Base-by-base conservation (phyloP, 2,113 vertebrate species). In the Machaerirhynchus nigripectus region DNA sequence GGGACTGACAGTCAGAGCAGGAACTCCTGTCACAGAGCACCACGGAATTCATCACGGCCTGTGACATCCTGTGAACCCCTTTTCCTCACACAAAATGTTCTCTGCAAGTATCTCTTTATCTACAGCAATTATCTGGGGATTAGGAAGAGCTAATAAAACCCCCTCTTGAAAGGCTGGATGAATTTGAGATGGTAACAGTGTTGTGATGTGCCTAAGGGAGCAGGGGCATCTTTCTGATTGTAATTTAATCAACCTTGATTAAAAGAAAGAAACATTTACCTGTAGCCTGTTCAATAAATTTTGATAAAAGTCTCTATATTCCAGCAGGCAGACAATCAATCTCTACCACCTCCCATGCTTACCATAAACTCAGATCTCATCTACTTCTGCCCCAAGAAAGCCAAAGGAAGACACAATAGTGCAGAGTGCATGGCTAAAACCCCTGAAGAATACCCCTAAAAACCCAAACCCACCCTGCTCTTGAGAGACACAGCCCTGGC, bases 81-180 rank as follows among this genome's bases (percentile, higher is more conserved):
- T 97, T 90, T 89, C 89, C 90, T 67, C 83, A 61, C 71, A 87
- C 89, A 87, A 78, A 87, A 97, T 75, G 86, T 86, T 96, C 89
- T 94, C 93, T 78, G 50, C 93, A 96, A 97, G 92, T 64, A 96
- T 74, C 78, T 95, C 87, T 89, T 40, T 67, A 69, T 89, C 91
- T 92, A 44, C 53, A 95, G 90, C 95, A 97, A 98, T 98, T 98
- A 98, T 94, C 97, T 96, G 91, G 96, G 97, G 96, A 98, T 98
- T 97, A 97, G 80, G 95, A 92, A 91, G 90, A 73, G 86, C 96
- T 97, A 97, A 97, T 96, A 97, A 95, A 97, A 96, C 78, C 93
- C 90, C 69, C 92, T 95, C 93, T 94, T 91, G 82, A 91, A 97
- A 96, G 94, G 94, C 82, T 95, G 93, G 95, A 93, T 97, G 95